Evolutionary conservation across 1,140 invertebrate species (phyloP), one percentile per base, ranked within the genome.

Genomic region (Lamellibrachia luymesi): DNA sequence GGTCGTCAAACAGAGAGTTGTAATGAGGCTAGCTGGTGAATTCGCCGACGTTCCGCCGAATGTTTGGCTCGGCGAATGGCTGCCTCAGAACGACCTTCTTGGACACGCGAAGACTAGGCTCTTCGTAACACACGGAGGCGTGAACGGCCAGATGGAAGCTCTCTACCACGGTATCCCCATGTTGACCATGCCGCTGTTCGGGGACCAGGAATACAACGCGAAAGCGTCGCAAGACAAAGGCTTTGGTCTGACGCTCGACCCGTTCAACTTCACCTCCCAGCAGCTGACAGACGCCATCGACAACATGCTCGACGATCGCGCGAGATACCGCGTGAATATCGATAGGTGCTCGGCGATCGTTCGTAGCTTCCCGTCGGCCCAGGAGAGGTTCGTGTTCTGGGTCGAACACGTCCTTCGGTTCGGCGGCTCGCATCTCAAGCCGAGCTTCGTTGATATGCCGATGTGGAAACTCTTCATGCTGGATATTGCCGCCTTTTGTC

Each of bases 51-150:
- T 96, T 96, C 97, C 98, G 2, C 95, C 97, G 1, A 98, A 98
- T 95, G 97, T 98, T 0, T 97, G 97, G 95, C 96, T 98, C 0
- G 97, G 97, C 1, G 97, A 97, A 90, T 98, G 98, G 98, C 96
- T 98, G 94, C 98, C 98, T 1, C 98, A 98, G 95, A 98, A 98
- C 95, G 98, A 98, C 95, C 97, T 98, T 51, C 96, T 98, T 64
- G 98, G 97, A 97, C 95, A 95, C 93, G 93, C 94, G 17, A 94
- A 95, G 27, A 94, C 94, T 22, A 93, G 97, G 64, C 97, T 97
- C 0, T 98, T 98, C 93, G 97, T 98, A 93, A 97, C 97, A 0
- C 98, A 98, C 94, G 97, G 97, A 49, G 98, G 98, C 0, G 97
- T 98, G 56, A 97, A 98, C 95, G 97, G 98, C 27, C 97, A 97